Percentiles rank a stretch among this genome's conserved stretches.
These are phyloP conservation scores for Hemicentrotus pulcherrimus DNA, from an alignment of 35 echinoderm and acorn worm genomes.

Conservation along the genomic window DNA sequence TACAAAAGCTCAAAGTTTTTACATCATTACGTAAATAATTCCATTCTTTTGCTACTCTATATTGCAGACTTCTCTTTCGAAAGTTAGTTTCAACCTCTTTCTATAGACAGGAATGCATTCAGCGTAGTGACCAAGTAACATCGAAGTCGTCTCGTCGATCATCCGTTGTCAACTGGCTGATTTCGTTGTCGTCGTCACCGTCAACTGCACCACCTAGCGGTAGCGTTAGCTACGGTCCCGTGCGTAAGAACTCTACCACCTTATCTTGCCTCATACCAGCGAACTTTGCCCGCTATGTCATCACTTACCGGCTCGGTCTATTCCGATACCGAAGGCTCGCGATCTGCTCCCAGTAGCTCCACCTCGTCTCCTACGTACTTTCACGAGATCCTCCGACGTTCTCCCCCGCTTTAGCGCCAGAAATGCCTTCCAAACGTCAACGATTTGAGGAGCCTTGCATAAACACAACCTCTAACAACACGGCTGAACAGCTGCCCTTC, in stretches of 20 bases:
- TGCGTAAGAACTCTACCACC: not conserved
- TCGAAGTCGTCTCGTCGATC: not conserved
- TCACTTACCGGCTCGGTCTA: not conserved
- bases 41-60: too few relatives aligned
- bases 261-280: not conserved
- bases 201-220: not conserved
- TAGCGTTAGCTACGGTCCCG: not conserved
- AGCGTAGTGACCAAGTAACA: not conserved
- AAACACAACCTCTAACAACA: not conserved
- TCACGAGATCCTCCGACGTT: not conserved
- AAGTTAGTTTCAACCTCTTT: too few relatives aligned
- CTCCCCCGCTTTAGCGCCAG: not conserved
- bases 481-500: not conserved
- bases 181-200: not conserved
- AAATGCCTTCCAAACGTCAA: not conserved
- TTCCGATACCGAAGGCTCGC: not conserved
- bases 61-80: too few relatives aligned
- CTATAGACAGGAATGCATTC: too few relatives aligned
- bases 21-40: too few relatives aligned
- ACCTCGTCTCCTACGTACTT: not conserved
- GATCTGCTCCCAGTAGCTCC: slow-evolving; percentile 1
- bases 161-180: slow-evolving; percentile 6
- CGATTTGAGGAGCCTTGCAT: not conserved
- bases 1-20: too few relatives aligned
- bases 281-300: not conserved